Evolutionary conservation across 2,113 vertebrate genomes (phyloP).

Genomic region (Petroica traversi): DNA sequence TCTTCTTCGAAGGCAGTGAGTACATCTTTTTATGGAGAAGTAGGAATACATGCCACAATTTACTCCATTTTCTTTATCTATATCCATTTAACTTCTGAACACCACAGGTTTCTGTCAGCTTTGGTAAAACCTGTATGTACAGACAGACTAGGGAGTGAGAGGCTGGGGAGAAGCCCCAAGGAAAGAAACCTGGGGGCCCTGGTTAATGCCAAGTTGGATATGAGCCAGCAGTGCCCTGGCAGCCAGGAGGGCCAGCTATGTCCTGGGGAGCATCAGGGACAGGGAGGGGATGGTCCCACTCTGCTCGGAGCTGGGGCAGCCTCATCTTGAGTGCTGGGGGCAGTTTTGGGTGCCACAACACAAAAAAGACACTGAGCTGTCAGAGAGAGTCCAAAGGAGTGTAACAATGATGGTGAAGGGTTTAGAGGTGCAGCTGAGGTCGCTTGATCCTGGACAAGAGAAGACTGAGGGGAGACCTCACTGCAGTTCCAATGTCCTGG

Average conservation of each 20-base stretch:
- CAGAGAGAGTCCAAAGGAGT: neutral
- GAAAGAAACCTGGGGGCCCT: too few species aligned
- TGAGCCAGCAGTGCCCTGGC: neutral
- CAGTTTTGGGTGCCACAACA: rapidly evolving
- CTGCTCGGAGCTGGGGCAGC: rapidly evolving
- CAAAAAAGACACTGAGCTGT: neutral
- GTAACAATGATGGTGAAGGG: neutral
- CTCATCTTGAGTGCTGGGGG: neutral
- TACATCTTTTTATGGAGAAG: neutral
- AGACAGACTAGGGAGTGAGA: neutral
- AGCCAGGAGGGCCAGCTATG: rapidly evolving
- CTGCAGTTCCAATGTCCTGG: rapidly evolving
- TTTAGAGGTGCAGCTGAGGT: neutral
- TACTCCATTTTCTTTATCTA: neutral
- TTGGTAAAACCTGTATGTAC: neutral
- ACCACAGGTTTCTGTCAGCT: neutral
- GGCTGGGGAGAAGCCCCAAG: neutral
- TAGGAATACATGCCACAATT: neutral
- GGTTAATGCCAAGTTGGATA: rapidly evolving
- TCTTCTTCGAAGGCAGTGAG: neutral
- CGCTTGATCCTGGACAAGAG: neutral
- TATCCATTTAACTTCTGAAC: neutral
- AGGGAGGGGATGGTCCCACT: neutral
- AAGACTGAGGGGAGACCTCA: neutral
- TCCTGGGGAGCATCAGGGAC: neutral